These are phyloP conservation scores for Paratrypauchen microcephalus DNA, from an alignment of 2,797 vertebrate species.

Conservation along the genomic window DNA sequence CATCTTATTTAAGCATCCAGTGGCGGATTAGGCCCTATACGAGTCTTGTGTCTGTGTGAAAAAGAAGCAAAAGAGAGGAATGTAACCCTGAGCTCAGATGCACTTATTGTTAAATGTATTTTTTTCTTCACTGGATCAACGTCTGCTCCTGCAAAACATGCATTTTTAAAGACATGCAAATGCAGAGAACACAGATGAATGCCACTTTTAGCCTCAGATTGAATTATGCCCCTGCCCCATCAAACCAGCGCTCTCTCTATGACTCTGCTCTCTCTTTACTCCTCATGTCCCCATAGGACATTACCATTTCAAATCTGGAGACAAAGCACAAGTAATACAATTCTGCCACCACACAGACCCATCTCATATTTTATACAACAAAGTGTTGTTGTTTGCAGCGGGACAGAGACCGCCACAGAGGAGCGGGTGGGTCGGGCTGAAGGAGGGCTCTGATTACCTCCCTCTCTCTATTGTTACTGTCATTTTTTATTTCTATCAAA, in stretches of 20 bases:
- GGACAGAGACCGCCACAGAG: not conserved
- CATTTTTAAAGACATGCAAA: constrained; percentile 79
- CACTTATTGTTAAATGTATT: constrained; percentile 33
- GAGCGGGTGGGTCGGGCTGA: not conserved
- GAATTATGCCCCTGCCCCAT: constrained; percentile 72
- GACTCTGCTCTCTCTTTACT: constrained; percentile 39
- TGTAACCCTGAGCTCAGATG: constrained; percentile 20
- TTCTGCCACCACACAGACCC: constrained; percentile 45
- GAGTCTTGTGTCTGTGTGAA: constrained; percentile 20
- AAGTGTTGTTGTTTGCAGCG: constrained; percentile 47
- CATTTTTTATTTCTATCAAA: no score
- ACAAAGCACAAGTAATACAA: constrained; percentile 40
- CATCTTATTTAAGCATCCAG: constrained; percentile 18
- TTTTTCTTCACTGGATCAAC: constrained; percentile 38
- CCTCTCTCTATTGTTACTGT: not conserved
- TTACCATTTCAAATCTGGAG: constrained; percentile 60
- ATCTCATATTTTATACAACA: constrained; percentile 71
- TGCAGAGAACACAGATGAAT: constrained; percentile 68
- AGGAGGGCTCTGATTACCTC: not conserved
- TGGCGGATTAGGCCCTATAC: constrained; percentile 14
- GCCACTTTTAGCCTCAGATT: constrained; percentile 77
- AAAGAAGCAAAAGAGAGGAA: constrained; percentile 14
- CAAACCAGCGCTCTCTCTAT: constrained; percentile 70
- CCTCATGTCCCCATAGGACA: constrained; percentile 53
- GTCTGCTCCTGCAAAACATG: constrained; percentile 76